Evolutionary conservation across 2,113 vertebrate species (phyloP).

Genomic region (Pelecanoides urinatrix): DNA sequence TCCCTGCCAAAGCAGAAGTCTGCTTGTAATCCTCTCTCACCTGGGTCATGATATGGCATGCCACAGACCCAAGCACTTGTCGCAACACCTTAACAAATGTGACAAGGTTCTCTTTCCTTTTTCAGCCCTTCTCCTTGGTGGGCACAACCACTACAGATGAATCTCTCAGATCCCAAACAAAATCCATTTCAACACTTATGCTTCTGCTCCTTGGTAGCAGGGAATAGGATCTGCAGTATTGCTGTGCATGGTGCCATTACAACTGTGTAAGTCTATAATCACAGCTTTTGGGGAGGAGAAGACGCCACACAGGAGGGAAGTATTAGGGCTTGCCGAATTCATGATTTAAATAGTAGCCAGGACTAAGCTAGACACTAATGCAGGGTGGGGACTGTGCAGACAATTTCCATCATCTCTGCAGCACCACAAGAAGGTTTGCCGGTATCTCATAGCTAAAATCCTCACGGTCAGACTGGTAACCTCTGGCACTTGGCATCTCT

Average conservation of each 20-base stretch:
- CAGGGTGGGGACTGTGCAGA: neutral
- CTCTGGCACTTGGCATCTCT: neutral
- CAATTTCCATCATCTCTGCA: neutral
- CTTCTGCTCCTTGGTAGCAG: neutral
- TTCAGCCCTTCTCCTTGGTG: neutral
- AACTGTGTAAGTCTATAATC: neutral
- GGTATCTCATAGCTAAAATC: neutral
- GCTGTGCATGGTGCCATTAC: neutral
- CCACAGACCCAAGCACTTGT: neutral
- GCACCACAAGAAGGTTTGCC: neutral
- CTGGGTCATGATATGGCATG: fast-evolving
- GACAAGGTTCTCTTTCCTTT: neutral
- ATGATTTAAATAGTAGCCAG: neutral
- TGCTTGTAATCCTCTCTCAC: neutral
- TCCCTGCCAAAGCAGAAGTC: neutral
- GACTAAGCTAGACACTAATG: neutral
- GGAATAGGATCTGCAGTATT: neutral
- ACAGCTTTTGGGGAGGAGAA: neutral
- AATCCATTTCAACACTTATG: neutral
- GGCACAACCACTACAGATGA: neutral
- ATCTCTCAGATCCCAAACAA: neutral
- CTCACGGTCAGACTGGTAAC: neutral
- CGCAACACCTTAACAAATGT: neutral
- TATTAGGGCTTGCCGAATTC: neutral
- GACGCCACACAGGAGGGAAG: neutral